Evolutionary conservation across 2,888 invertebrate species (phyloP).

Genomic region (Drosophila hawaiiensis): DNA sequence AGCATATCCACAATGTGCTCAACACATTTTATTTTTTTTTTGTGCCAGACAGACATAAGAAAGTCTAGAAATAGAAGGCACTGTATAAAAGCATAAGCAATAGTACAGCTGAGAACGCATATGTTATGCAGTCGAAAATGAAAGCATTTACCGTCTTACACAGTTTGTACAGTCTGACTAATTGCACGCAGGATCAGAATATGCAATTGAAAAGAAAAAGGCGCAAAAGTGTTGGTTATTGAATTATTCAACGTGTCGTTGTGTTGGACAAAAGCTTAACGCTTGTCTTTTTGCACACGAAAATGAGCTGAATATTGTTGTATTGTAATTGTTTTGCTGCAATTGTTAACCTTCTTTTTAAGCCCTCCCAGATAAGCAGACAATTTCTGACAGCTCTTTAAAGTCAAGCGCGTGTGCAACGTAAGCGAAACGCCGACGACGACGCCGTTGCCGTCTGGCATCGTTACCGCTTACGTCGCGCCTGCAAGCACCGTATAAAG

Average conservation of each 20-base stretch:
- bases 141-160: slow-evolving; percentile 1
- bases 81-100: slow-evolving; percentile 28
- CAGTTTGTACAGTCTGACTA: slow-evolving; percentile 2
- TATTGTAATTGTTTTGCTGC: slow-evolving; percentile 13
- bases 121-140: slow-evolving; percentile 59
- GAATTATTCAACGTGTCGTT: slow-evolving; percentile 35
- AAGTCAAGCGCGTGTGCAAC: slow-evolving; percentile 34
- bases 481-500: not conserved
- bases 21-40: slow-evolving; percentile 8
- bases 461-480: slow-evolving; percentile 37
- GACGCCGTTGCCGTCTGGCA: slow-evolving; percentile 11
- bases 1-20: slow-evolving; percentile 7
- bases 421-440: slow-evolving; percentile 24
- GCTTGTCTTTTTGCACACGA: slow-evolving; percentile 28
- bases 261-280: slow-evolving; percentile 41
- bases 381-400: slow-evolving; percentile 3
- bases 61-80: slow-evolving; percentile 61
- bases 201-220: slow-evolving; percentile 25
- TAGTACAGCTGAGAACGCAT: slow-evolving; percentile 23
- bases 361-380: slow-evolving; percentile 17
- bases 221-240: slow-evolving; percentile 35
- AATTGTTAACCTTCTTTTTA: slow-evolving; percentile 20
- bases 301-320: slow-evolving; percentile 26
- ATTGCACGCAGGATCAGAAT: slow-evolving; percentile 12
- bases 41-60: slow-evolving; percentile 17